These are phyloP conservation scores for Carapus acus DNA, from an alignment of 2,797 vertebrate species.

Conservation along the genomic window DNA sequence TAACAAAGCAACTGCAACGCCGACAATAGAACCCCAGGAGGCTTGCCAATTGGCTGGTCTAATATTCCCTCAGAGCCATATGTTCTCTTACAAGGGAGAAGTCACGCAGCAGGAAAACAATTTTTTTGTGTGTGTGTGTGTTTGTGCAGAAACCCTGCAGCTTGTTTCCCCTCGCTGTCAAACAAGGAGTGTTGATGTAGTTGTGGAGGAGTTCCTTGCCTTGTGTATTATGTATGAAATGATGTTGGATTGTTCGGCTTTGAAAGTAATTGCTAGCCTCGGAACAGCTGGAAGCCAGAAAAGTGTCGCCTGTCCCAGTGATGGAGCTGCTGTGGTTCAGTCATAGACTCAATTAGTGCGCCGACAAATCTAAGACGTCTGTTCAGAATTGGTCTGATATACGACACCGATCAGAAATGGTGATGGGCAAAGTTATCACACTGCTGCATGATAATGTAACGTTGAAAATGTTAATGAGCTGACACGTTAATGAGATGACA, in stretches of 20 bases:
- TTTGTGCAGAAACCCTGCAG: neutral
- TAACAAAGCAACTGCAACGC: conserved; percentile 19
- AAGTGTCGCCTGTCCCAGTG: conserved; percentile 3
- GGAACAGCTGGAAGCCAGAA: conserved; percentile 4
- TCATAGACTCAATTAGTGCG: conserved; percentile 1
- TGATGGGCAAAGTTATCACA: neutral
- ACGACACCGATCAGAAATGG: conserved; percentile 7
- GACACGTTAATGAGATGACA: neutral
- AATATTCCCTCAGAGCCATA: conserved; percentile 14
- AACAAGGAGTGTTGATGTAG: neutral
- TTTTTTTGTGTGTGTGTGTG: too few species aligned
- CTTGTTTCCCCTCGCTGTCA: neutral
- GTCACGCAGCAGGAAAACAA: neutral
- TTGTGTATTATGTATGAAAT: conserved; percentile 1
- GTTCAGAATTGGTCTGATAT: too few species aligned
- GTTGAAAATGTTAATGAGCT: neutral
- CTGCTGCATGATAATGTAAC: neutral
- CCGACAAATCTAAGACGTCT: too few species aligned
- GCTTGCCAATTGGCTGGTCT: conserved; percentile 4
- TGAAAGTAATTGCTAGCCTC: conserved; percentile 1
- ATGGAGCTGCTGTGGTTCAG: conserved; percentile 24
- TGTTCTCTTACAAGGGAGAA: conserved; percentile 2
- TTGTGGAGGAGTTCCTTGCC: neutral
- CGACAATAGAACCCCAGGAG: conserved; percentile 10
- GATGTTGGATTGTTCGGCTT: neutral